Evolutionary conservation across 1,140 invertebrate genomes (phyloP), one percentile per base, ranked within the genome.

Genomic region (Meloidogyne exigua): DNA sequence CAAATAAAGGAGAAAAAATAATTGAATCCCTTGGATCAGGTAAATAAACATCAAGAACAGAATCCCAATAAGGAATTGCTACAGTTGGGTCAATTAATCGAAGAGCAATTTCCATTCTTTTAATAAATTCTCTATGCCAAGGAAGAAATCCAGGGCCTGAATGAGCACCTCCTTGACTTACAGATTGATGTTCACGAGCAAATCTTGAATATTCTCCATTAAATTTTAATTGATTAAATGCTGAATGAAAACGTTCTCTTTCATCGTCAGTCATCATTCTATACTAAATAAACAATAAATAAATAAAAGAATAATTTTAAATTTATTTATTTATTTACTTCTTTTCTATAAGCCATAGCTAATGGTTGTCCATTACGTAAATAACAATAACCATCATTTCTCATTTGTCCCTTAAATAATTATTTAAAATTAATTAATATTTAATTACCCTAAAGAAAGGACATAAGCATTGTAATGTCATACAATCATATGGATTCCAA

Each of bases 191-290:
- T 68, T 86, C 76, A 13, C 68, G 36, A 62, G 74, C 76, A 3
- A 86, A 71, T 36, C 80, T 25, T 72, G 82, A 78, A 76, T 88
- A 83, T 81, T 88, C 88, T 75, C 85, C 87, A 66, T 85, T 85
- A 65, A 79, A 75, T 74, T 89, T 89, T 44, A 89, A 76, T 13
- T 81, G 76, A 66, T 85, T 88, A 21, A 89, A 36, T 25, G 88
- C 89, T 28, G 78, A 78, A 74, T 89, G 88, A 76, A 83, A 89
- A 25, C 82, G 77, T 7, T 75, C 67, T 68, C 88, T 76, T 77
- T 89, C 88, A 18, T 87, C 78, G 36, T 88, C 87, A 1, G 81
- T 88, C 77, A 89, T 76, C 82, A 86, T 87, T 39, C 88, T 78
- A 79, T 89, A 89, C 78, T 89, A 12, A 26, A 36, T 26, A 4